Percentiles rank a stretch among this genome's conserved stretches.
Conservation (phyloP, 1,140 invertebrate genomes). For the Branchinecta lindahli region DNA sequence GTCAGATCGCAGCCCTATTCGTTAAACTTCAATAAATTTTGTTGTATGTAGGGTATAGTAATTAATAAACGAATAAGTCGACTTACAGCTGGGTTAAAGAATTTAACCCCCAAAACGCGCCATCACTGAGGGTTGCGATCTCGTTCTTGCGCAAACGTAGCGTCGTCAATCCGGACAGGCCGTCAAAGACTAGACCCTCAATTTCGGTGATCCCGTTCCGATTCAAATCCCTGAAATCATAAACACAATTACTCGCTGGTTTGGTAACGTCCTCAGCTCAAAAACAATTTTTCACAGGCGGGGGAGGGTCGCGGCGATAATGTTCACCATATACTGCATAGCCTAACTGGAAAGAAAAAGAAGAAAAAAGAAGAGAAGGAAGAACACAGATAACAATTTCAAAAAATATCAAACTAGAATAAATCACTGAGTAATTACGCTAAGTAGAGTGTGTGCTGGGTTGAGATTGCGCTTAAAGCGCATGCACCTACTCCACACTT, state of each 20-base stretch:
- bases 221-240: constrained; percentile 52
- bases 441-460: too few relatives aligned
- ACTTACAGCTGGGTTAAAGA: constrained; percentile 51
- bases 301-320: background rate
- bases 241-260: constrained; percentile 16
- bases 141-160: constrained; percentile 63
- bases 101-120: constrained; percentile 68
- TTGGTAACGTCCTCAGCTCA: too few relatives aligned
- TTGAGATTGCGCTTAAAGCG: too few relatives aligned
- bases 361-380: background rate
- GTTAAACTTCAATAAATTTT: too few relatives aligned
- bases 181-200: constrained; percentile 59
- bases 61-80: background rate
- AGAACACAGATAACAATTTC: too few relatives aligned
- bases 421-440: too few relatives aligned
- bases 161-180: constrained; percentile 48
- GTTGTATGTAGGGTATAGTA: too few relatives aligned
- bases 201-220: constrained; percentile 59
- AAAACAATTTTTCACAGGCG: too few relatives aligned
- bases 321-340: background rate
- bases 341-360: constrained; percentile 21
- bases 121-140: constrained; percentile 58
- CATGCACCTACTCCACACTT: too few relatives aligned
- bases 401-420: too few relatives aligned
- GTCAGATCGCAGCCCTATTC: too few relatives aligned